Conservation (phyloP, 2,797 vertebrate genomes). For the Tamandua tetradactyla region DNA sequence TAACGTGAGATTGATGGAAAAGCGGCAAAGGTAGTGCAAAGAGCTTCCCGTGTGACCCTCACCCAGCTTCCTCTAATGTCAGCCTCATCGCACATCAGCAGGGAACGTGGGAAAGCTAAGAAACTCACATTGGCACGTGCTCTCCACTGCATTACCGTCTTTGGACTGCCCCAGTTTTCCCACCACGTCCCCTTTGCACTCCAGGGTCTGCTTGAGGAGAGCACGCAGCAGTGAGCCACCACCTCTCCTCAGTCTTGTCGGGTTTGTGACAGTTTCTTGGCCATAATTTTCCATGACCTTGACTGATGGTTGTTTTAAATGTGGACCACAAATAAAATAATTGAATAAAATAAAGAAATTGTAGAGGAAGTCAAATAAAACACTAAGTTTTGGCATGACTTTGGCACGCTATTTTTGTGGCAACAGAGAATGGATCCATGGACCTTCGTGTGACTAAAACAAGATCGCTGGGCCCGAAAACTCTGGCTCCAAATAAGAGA, state of each 20-base stretch:
- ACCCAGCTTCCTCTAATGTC: background rate
- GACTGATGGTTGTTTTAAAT: background rate
- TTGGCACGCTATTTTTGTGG: background rate
- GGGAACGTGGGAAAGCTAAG: background rate
- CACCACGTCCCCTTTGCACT: background rate
- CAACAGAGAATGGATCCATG: background rate
- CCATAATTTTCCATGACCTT: background rate
- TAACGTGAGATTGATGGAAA: background rate
- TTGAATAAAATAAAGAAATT: background rate
- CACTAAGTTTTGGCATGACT: too few relatives aligned
- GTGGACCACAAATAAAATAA: background rate
- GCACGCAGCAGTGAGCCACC: background rate
- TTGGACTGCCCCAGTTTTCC: background rate
- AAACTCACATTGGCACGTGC: background rate
- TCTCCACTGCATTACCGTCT: background rate
- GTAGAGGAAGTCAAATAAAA: background rate
- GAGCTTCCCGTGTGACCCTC: background rate
- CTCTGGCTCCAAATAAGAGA: background rate
- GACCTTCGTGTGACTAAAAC: background rate
- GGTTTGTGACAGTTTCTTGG: background rate
- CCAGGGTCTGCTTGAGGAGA: background rate
- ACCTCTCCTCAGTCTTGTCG: fast-evolving
- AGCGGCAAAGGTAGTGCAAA: background rate
- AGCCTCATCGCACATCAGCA: background rate
- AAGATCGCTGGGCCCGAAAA: background rate